Evolutionary conservation across 1,140 invertebrate genomes (phyloP).

Genomic region (Leptonema lineaticorne): DNA sequence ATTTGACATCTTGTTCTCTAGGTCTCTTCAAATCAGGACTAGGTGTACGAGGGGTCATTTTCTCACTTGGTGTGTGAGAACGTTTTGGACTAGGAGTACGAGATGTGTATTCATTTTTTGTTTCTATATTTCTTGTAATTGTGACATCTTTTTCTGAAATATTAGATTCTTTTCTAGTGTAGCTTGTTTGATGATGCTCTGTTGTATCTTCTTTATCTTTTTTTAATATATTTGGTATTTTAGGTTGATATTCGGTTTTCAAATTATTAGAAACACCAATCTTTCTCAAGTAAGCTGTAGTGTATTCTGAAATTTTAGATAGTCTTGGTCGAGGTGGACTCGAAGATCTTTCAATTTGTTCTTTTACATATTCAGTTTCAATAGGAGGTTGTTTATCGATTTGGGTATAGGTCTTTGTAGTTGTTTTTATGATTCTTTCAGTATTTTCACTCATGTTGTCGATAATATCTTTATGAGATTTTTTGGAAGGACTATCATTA

Average conservation of each 20-base stretch:
- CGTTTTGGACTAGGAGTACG: slow-evolving; percentile 47
- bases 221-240: slow-evolving; percentile 31
- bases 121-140: slow-evolving; percentile 13
- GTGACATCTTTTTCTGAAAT: slow-evolving; percentile 23
- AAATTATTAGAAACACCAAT: slow-evolving; percentile 44
- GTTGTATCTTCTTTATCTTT: slow-evolving; percentile 25
- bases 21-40: slow-evolving; percentile 46
- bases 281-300: slow-evolving; percentile 55
- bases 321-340: slow-evolving; percentile 22
- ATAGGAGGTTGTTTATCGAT: neutral
- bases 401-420: neutral
- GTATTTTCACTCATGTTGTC: neutral
- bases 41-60: slow-evolving; percentile 43
- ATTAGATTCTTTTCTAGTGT: slow-evolving; percentile 30
- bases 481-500: slow-evolving; percentile 34
- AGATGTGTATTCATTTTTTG: slow-evolving; percentile 23
- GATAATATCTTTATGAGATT: neutral
- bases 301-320: slow-evolving; percentile 53
- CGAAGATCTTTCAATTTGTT: slow-evolving; percentile 20
- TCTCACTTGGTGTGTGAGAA: slow-evolving; percentile 40
- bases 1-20: slow-evolving; percentile 32
- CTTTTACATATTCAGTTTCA: neutral
- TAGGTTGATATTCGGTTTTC: slow-evolving; percentile 39
- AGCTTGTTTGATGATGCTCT: slow-evolving; percentile 26
- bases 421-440: neutral